Conservation (phyloP, 2,113 vertebrate genomes). For the Limanda limanda region DNA sequence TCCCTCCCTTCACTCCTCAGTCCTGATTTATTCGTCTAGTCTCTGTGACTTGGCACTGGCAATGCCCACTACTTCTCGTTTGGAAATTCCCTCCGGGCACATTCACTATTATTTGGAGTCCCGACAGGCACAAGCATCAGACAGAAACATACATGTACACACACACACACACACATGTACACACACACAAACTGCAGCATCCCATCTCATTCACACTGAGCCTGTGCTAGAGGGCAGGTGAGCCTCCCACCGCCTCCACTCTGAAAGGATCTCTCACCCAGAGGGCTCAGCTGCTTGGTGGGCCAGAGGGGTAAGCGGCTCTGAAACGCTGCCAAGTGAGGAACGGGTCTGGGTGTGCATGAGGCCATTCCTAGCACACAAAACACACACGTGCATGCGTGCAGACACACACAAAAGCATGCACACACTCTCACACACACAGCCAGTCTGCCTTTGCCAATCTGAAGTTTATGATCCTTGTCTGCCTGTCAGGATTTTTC, state of each 20-base stretch:
- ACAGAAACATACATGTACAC: slow-evolving; percentile 61
- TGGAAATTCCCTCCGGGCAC: slow-evolving; percentile 76
- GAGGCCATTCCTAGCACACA: slow-evolving; percentile 39
- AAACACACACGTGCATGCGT: not conserved
- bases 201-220: slow-evolving; percentile 73
- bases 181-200: slow-evolving; percentile 31
- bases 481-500: slow-evolving; percentile 64
- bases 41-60: slow-evolving; percentile 80
- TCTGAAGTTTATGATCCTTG: slow-evolving; percentile 71
- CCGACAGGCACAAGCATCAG: slow-evolving; percentile 72
- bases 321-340: slow-evolving; percentile 74
- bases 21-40: slow-evolving; percentile 78
- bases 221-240: slow-evolving; percentile 76
- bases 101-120: slow-evolving; percentile 77
- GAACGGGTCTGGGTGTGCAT: slow-evolving; percentile 60
- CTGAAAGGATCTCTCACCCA: slow-evolving; percentile 75
- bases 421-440: slow-evolving; percentile 7
- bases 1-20: slow-evolving; percentile 65
- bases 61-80: slow-evolving; percentile 71
- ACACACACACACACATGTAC: slow-evolving; percentile 6
- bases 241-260: slow-evolving; percentile 72
- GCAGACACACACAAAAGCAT: slow-evolving; percentile 6
- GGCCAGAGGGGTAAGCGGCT: slow-evolving; percentile 76
- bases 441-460: slow-evolving; percentile 36
- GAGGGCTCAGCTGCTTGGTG: slow-evolving; percentile 79